Evolutionary conservation across 1,140 invertebrate genomes (phyloP), one percentile per base, ranked within the genome.

Genomic region (Drosophila sp.): DNA sequence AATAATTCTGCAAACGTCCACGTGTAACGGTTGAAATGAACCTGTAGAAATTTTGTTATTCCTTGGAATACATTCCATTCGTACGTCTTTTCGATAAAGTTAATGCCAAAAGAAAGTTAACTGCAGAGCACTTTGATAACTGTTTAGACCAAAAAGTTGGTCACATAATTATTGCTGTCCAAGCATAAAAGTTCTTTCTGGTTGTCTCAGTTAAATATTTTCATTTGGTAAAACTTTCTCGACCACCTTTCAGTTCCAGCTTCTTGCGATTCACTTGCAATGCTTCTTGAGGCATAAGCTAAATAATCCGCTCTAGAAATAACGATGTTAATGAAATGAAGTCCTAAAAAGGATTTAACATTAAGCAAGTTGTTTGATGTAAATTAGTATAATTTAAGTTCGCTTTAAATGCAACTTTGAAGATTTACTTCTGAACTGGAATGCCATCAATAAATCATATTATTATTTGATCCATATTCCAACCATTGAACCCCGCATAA

Each of bases 261-360:
- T 41, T 56, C 13, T 57, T 75, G 56, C 16, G 36, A 54, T 73
- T 78, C 73, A 70, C 64, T 87, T 64, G 54, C 58, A 27, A 13
- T 63, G 75, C 82, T 72, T 76, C 66, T 59, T 32, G 13, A 16
- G 34, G 14, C 7, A 27, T 11, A 40, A 40, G 38, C 14, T 0
- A 58, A 43, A 25, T 81, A 80, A 81, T 80, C 78, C 63, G 54
- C 73, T 80, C 54, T 14, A 40, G 48, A 76, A 59, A 86, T 72
- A 71, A 72, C n/a, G 74, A 78, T 41, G 56, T 46, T 64, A 59
- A 73, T 70, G 51, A 54, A 87, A 87, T 61, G 59, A 58, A 63
- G 29, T 59, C 3, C 36, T 43, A 40, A 48, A 57, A 74, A 84
- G 66, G 41, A 51, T 67, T 54, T 3, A 45, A 21, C 45, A 56